phyloP scores from a whole-genome alignment of 2,113 vertebrate species.

The Corvus hawaiiensis region DNA sequence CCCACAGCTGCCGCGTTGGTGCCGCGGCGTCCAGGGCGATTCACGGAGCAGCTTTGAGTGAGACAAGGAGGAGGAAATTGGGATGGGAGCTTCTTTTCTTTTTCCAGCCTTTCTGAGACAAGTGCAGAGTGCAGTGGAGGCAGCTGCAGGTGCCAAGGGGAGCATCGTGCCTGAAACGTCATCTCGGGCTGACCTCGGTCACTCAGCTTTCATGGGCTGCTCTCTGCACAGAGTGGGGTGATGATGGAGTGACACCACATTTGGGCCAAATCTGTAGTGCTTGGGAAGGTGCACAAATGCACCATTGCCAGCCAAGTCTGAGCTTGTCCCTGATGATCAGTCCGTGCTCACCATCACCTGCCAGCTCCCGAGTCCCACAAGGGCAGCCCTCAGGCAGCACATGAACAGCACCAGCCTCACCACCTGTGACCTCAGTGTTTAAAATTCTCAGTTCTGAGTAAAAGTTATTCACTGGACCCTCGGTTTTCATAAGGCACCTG shows the following conservation, averaged over 20 bases:
- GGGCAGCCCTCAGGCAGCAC: background rate
- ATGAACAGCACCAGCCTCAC: background rate
- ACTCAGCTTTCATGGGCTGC: rapidly evolving
- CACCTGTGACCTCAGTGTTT: rapidly evolving
- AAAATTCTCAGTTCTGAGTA: background rate
- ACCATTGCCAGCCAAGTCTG: too few species aligned
- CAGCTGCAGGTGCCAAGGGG: background rate
- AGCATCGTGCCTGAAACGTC: rapidly evolving
- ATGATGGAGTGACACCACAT: rapidly evolving
- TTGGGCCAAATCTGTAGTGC: background rate
- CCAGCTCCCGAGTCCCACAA: too few species aligned
- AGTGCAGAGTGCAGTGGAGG: background rate
- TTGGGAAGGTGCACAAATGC: background rate
- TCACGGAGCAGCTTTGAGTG: background rate
- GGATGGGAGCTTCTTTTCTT: background rate
- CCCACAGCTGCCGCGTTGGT: background rate
- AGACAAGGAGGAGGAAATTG: background rate
- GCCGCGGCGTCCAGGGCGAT: background rate
- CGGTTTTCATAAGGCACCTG: background rate
- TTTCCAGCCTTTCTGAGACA: background rate
- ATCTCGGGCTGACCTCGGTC: rapidly evolving
- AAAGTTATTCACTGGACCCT: background rate
- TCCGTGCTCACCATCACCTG: rapidly evolving
- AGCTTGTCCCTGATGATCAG: background rate
- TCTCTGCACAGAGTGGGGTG: too few species aligned